phyloP scores from a whole-genome alignment of 2,888 invertebrate species.

The Pseudanteris insignis region DNA sequence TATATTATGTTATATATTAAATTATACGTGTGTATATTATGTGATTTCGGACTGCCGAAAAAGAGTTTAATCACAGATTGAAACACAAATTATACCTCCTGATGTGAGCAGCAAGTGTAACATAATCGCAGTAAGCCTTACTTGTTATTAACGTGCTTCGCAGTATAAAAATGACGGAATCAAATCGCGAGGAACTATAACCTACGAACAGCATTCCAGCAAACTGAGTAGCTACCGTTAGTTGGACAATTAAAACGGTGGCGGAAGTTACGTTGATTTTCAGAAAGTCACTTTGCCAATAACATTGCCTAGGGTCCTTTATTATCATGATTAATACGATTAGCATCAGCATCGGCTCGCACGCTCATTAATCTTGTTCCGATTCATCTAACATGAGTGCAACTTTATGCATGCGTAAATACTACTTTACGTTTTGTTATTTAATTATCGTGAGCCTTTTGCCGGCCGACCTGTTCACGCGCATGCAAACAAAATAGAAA shows the following conservation, averaged over 20 bases:
- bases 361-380: constrained; percentile 39
- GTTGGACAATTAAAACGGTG: constrained; percentile 65
- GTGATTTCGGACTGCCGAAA: neutral
- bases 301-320: constrained; percentile 34
- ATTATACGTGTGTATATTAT: no score
- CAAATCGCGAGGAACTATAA: constrained; percentile 26
- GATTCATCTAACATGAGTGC: constrained; percentile 10
- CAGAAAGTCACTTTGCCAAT: constrained; percentile 48
- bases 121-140: constrained; percentile 20
- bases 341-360: constrained; percentile 47
- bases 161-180: constrained; percentile 37
- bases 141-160: constrained; percentile 33
- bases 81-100: constrained; percentile 4
- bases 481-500: no score
- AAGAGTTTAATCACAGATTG: neutral
- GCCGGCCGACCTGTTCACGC: no score
- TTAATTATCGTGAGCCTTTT: constrained; percentile 26
- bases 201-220: constrained; percentile 38
- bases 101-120: constrained; percentile 10
- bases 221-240: constrained; percentile 59
- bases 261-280: constrained; percentile 59
- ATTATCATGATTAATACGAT: constrained; percentile 49
- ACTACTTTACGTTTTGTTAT: neutral
- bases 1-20: no score
- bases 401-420: neutral